Base-by-base conservation (phyloP, 2,113 vertebrate genomes). In the Tamias sibiricus region DNA sequence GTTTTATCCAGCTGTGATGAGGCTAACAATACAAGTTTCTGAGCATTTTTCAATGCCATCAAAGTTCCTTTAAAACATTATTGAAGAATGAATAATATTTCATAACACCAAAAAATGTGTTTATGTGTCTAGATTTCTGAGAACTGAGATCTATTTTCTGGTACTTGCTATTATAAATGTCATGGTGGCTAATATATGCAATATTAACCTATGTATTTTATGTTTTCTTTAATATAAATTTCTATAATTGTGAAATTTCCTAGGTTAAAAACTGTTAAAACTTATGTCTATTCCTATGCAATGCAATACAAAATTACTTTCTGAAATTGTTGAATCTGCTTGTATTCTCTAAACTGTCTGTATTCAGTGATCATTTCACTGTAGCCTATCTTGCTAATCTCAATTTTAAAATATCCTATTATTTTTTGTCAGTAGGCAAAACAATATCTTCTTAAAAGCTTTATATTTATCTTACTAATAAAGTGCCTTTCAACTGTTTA, bases 211-310 rank as follows among this genome's bases (percentile, higher is more conserved):
- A 57, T 79, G 13, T 7, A 12, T 62, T 84, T 87, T 52, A 79
- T 49, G 54, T 93, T 88, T 79, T 28, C 77, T 69, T 91, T 83
- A 62, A 28, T 44, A 42, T 80, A 64, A 69, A 24, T 47, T 79
- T 88, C 7, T 6, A 54, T 64, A 54, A 76, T 24, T 85, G 20
- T 89, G 37, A 72, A 90, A 87, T 59, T 92, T 76, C 44, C 42
- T 90, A 28, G 8, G 10, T 90, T 87, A 87, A 87, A 87, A 83
- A 40, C 40, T 77, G 28, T 92, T 72, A 76, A 86, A 80, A 42
- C 54, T 77, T 76, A 82, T 57, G 75, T 1, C 16, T 57, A 47
- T 44, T 90, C 49, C 26, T 49, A 22, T 9, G 74, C 3, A 44
- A 66, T 64, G 8, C 20, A 71, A 20, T 69, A 35, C 26, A 92